These are phyloP conservation scores for Drosophila prostipennis DNA, from an alignment of 2,888 invertebrate species.

Conservation along the genomic window DNA sequence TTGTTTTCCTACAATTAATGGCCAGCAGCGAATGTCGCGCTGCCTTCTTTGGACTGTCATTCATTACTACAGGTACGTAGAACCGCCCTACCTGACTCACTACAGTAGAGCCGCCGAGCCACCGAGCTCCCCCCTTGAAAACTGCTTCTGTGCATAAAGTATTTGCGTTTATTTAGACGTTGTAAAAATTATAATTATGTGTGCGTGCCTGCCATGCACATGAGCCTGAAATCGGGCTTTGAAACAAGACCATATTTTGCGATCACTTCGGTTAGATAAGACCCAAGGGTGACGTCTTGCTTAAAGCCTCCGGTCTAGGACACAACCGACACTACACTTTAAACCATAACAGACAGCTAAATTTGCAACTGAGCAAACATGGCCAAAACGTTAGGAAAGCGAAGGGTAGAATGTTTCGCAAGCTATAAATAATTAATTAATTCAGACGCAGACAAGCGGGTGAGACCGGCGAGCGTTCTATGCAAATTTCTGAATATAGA, in stretches of 20 bases:
- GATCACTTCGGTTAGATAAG: slow-evolving; percentile 75
- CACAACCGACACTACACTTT: slow-evolving; percentile 8
- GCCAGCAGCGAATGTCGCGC: slow-evolving; percentile 20
- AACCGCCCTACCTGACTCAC: slow-evolving; percentile 28
- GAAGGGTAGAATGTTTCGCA: slow-evolving; percentile 61
- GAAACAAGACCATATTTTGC: slow-evolving; percentile 69
- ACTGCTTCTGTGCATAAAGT: slow-evolving; percentile 67
- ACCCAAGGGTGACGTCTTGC: slow-evolving; percentile 33
- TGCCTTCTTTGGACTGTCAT: slow-evolving; percentile 66
- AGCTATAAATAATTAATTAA: slow-evolving; percentile 77
- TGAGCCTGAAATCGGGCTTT: slow-evolving; percentile 27
- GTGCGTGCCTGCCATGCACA: slow-evolving; percentile 66
- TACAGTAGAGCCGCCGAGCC: no score
- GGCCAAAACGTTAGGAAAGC: slow-evolving; percentile 34
- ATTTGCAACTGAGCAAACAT: slow-evolving; percentile 64
- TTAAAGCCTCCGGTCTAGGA: slow-evolving; percentile 29
- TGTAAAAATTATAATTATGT: slow-evolving; percentile 80
- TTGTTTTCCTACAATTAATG: slow-evolving; percentile 36
- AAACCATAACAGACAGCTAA: slow-evolving; percentile 33
- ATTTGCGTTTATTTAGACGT: slow-evolving; percentile 78
- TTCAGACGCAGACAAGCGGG: slow-evolving; percentile 55
- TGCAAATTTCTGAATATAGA: slow-evolving; percentile 77
- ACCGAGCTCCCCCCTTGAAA: not conserved
- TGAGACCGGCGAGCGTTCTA: slow-evolving; percentile 47
- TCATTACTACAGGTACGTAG: slow-evolving; percentile 57